phyloP scores from a whole-genome alignment of 1,140 invertebrate genomes.

The Drosophila orena region DNA sequence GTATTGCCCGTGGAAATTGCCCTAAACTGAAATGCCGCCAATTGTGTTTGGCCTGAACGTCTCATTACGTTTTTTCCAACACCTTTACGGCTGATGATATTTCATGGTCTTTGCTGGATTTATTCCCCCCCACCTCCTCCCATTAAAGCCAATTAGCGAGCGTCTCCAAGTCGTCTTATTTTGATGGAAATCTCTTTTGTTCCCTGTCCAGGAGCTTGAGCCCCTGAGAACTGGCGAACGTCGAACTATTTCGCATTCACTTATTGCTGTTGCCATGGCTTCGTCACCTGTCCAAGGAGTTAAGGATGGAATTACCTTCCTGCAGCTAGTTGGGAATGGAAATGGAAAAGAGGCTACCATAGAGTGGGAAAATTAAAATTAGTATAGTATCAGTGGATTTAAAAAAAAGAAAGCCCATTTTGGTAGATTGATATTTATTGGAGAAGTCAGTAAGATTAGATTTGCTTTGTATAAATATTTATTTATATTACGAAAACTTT shows the following conservation, averaged over 20 bases:
- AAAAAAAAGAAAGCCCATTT: too few relatives aligned
- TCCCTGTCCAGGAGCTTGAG: constrained; percentile 15
- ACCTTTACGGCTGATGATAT: constrained; percentile 61
- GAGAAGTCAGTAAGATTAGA: too few relatives aligned
- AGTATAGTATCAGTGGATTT: too few relatives aligned
- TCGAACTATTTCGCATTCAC: constrained; percentile 53
- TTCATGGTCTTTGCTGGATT: constrained; percentile 45
- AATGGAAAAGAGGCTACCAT: neutral
- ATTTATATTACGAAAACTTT: too few relatives aligned
- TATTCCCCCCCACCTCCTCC: constrained; percentile 5
- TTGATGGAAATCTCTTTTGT: constrained; percentile 25
- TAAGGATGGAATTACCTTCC: constrained; percentile 3
- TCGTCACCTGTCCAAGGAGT: constrained; percentile 37
- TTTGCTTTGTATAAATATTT: too few relatives aligned
- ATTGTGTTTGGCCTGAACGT: constrained; percentile 47
- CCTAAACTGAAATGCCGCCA: constrained; percentile 50
- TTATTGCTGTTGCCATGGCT: constrained; percentile 47
- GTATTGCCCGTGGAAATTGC: constrained; percentile 62
- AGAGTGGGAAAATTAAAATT: too few relatives aligned
- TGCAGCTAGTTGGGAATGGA: constrained; percentile 1
- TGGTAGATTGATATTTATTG: too few relatives aligned
- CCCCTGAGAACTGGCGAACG: constrained; percentile 5
- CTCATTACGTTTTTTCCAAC: constrained; percentile 43
- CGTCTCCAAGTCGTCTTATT: constrained; percentile 17
- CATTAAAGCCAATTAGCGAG: constrained; percentile 38